Evolutionary conservation across 2,113 vertebrate species (phyloP).

Genomic region (Anoplopoma fimbria): DNA sequence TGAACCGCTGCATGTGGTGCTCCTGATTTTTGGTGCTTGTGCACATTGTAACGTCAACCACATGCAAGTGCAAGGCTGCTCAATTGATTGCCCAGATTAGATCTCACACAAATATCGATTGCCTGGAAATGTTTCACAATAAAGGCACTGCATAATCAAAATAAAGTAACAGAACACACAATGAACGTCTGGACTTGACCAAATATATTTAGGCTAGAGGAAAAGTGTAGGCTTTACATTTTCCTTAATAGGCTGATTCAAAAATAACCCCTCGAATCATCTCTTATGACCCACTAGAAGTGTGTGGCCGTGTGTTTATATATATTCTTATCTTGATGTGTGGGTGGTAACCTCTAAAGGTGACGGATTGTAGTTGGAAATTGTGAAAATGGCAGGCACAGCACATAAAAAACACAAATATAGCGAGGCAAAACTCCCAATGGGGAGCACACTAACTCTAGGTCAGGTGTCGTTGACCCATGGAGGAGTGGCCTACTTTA

Average conservation of each 20-base stretch:
- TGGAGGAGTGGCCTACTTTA: no score
- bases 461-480: no score
- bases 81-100: background rate
- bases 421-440: background rate
- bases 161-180: background rate
- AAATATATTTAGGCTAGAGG: background rate
- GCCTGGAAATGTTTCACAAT: slow-evolving; percentile 16
- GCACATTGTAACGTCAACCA: background rate
- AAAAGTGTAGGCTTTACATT: no score
- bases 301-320: no score
- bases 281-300: background rate
- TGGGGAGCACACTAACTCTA: background rate
- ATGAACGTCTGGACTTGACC: background rate
- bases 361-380: background rate
- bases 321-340: background rate
- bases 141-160: background rate
- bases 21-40: background rate
- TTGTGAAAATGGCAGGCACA: background rate
- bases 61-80: background rate
- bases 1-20: background rate
- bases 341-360: background rate
- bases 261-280: no score
- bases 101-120: slow-evolving; percentile 20
- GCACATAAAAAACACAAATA: background rate
- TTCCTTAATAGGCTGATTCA: background rate